phyloP scores from a whole-genome alignment of 2,888 invertebrate genomes.

The Himalopsyche anomala region DNA sequence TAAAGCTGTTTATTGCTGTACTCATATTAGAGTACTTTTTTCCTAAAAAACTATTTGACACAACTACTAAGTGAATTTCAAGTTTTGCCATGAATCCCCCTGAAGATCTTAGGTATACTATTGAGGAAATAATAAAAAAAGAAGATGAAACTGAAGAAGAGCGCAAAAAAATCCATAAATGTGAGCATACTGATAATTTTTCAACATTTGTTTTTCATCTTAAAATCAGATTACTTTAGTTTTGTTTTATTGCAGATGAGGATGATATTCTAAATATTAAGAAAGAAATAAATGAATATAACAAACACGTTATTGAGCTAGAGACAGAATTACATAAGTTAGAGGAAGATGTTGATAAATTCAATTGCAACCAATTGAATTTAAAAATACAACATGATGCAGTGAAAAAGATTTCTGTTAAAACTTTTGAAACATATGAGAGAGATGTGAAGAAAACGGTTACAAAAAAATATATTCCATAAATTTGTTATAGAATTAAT shows the following conservation, averaged over 20 bases:
- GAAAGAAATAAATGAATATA: conserved; percentile 51
- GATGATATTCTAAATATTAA: conserved; percentile 8
- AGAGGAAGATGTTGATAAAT: conserved; percentile 36
- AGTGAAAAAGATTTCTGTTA: conserved; percentile 47
- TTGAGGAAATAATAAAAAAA: conserved; percentile 51
- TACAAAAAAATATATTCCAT: not conserved
- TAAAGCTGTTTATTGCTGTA: too few species aligned
- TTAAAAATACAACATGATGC: conserved; percentile 53
- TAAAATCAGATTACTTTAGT: not conserved
- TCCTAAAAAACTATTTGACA: too few species aligned
- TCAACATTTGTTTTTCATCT: not conserved
- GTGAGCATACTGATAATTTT: conserved; percentile 27
- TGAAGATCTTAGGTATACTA: conserved; percentile 16
- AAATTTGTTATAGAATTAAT: too few species aligned
- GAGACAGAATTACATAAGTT: conserved; percentile 45
- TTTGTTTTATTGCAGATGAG: conserved; percentile 44
- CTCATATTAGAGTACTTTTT: too few species aligned
- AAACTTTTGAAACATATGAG: conserved; percentile 41
- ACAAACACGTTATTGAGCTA: conserved; percentile 18
- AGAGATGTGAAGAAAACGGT: conserved; percentile 52
- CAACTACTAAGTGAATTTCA: not conserved
- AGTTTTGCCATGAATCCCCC: conserved; percentile 2
- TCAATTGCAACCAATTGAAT: conserved; percentile 44
- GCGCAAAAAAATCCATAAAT: conserved; percentile 36
- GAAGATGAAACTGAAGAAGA: conserved; percentile 53